Percentiles rank a stretch among this genome's conserved stretches.
These are phyloP conservation scores for Trichechus manatus DNA, from an alignment of 2,113 vertebrate species.

Conservation along the genomic window DNA sequence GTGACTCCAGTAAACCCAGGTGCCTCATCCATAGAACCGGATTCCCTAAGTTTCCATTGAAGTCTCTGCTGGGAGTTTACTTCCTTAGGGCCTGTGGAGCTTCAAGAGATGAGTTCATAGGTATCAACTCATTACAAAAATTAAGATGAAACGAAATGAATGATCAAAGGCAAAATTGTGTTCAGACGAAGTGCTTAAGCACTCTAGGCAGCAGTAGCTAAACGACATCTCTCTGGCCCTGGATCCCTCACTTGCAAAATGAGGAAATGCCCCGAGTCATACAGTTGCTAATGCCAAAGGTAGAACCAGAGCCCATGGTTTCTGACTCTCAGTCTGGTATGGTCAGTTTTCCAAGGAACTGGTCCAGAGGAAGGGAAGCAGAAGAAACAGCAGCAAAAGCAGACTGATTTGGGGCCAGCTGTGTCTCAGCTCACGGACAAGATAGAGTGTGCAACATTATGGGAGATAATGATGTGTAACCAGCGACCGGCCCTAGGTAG, in stretches of 20 bases:
- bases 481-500: no score
- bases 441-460: background rate
- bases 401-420: background rate
- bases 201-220: background rate
- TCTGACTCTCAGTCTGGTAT: background rate
- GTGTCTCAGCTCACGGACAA: background rate
- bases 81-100: background rate
- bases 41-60: background rate
- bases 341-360: background rate
- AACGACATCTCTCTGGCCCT: background rate
- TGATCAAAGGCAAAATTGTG: background rate
- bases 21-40: background rate
- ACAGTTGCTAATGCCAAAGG: background rate
- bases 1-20: background rate
- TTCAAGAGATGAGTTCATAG: background rate
- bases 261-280: background rate
- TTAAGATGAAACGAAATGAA: background rate
- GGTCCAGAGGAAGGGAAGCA: background rate
- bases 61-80: background rate
- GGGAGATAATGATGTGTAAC: no score
- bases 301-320: background rate
- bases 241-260: background rate
- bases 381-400: background rate
- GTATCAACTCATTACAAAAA: background rate
- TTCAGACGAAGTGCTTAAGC: background rate